phyloP scores from a whole-genome alignment of 2,113 vertebrate species.

The Petromus typicus region DNA sequence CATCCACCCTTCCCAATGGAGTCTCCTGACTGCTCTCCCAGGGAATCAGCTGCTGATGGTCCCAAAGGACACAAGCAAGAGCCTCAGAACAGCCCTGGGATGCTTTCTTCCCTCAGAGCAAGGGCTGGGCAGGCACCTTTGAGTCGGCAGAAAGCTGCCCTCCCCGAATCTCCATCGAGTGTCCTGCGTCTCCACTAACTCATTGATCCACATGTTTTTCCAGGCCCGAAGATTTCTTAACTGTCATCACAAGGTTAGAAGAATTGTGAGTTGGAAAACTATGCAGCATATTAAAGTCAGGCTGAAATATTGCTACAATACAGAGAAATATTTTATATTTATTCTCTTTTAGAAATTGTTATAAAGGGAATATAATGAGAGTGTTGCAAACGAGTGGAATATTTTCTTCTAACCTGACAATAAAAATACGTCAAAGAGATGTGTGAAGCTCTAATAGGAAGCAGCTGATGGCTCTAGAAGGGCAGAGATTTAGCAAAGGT shows the following conservation, averaged over 20 bases:
- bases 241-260: constrained; percentile 82
- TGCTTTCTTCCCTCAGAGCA: neutral
- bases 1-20: neutral
- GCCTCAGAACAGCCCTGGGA: neutral
- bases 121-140: neutral
- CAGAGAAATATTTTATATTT: constrained; percentile 86
- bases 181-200: neutral
- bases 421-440: constrained; percentile 85
- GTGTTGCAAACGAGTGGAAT: constrained; percentile 85
- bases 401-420: constrained; percentile 88
- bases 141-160: neutral
- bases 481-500: constrained; percentile 75
- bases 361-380: constrained; percentile 89
- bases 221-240: constrained; percentile 62
- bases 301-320: constrained; percentile 84
- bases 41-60: neutral
- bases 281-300: constrained; percentile 82
- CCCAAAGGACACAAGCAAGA: neutral
- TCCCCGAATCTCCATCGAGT: neutral
- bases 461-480: constrained; percentile 71
- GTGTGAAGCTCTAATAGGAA: constrained; percentile 81
- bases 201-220: neutral
- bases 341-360: constrained; percentile 87
- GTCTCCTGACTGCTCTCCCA: neutral
- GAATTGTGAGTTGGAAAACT: constrained; percentile 81